Evolutionary conservation across 2,797 vertebrate genomes (phyloP).

Genomic region (Neomorphus geoffroyi): DNA sequence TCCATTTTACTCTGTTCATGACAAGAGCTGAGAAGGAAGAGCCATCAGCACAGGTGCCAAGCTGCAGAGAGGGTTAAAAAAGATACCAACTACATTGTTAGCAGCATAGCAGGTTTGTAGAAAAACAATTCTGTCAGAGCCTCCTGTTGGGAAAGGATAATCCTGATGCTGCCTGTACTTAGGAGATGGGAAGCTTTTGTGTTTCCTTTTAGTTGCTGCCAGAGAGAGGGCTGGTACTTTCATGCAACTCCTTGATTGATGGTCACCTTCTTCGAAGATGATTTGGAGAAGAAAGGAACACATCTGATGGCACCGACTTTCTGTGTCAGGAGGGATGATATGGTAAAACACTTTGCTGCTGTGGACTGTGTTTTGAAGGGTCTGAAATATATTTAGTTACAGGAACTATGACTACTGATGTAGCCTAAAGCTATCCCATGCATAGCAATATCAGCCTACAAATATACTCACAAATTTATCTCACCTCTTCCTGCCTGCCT

Average conservation of each 20-base stretch:
- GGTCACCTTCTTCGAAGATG: neutral
- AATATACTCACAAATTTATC: neutral
- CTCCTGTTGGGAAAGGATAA: neutral
- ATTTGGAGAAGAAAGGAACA: neutral
- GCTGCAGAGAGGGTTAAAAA: neutral
- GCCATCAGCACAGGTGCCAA: neutral
- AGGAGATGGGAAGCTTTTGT: neutral
- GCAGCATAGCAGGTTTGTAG: neutral
- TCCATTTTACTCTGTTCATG: neutral
- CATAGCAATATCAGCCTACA: neutral
- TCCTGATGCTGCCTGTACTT: neutral
- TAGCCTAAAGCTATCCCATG: neutral
- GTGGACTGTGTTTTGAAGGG: neutral
- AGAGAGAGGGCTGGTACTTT: neutral
- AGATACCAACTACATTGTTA: neutral
- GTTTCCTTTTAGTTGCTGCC: neutral
- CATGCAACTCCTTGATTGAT: neutral
- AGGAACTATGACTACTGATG: neutral
- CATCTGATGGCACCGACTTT: neutral
- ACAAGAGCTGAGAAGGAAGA: neutral
- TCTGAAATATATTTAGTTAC: neutral
- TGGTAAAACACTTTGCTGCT: neutral
- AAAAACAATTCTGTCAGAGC: neutral
- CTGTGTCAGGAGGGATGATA: neutral
- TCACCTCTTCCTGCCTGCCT: neutral